Evolutionary conservation across 2,888 invertebrate genomes (phyloP), one percentile per base, ranked within the genome.

Genomic region (Pomacea canaliculata): DNA sequence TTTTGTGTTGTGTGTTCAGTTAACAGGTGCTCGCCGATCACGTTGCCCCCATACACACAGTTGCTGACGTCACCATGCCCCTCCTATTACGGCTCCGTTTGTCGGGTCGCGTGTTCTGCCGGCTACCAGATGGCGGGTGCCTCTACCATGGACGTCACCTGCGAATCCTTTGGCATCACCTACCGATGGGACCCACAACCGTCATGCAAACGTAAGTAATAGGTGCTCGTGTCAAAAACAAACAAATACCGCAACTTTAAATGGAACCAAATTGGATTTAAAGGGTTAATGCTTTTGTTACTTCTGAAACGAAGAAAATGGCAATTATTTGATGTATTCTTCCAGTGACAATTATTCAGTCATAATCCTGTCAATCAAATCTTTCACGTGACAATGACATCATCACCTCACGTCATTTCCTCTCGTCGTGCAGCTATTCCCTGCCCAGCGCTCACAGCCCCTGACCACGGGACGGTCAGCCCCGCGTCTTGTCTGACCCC

Each of bases 31-130:
- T 67, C 73, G 8, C 18, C n/a, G 9, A 62, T 74, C 69, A 37
- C 60, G 12, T 7, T 69, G 27, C 68, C 73, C 2, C 46, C 37
- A 10, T 13, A 69, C 27, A 68, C 46, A 1, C 9, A n/a, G 16
- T 62, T 74, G 48, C 60, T 74, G 68, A 69, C 73, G 68, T 62
- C 60, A 16, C 73, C 73, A 1, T 74, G 73, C 19, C 73, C 73
- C 49, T 69, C 69, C 27, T 56, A 74, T 60, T 69, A 56, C 68
- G 73, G 73, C 9, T 51, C 73, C 49, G 13, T 23, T 46, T 74
- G 73, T 48, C 59, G 68, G 0, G 27, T 74, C 59, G 62, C 73
- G 23, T 74, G 73, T 49, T 67, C 10, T 5, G 8, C 67, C 13
- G 73, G 73, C 18, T 74, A 69, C 73, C 60, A 59, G 4, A 67